Percentiles rank a stretch among this genome's conserved stretches.
phyloP scores from a whole-genome alignment of 1,140 invertebrate species.

The Brachionus sp. region DNA sequence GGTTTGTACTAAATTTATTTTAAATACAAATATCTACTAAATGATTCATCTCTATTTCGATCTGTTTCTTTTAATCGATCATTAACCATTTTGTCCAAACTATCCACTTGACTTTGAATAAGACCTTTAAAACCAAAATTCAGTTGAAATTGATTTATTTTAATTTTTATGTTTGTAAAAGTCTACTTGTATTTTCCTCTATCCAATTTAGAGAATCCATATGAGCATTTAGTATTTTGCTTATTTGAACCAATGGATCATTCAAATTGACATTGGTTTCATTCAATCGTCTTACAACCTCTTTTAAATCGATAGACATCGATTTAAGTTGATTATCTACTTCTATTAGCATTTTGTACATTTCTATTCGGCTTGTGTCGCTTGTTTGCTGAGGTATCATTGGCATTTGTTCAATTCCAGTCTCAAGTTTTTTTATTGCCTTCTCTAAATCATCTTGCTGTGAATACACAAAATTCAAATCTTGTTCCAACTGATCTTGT shows the following conservation, averaged over 20 bases:
- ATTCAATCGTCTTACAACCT: slow-evolving; percentile 38
- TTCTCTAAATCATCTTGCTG: slow-evolving; percentile 89
- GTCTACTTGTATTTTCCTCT: slow-evolving; percentile 64
- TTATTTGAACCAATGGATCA: slow-evolving; percentile 46
- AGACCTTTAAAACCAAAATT: background rate
- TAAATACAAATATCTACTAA: slow-evolving; percentile 28
- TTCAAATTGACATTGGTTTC: slow-evolving; percentile 42
- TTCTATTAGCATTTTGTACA: slow-evolving; percentile 44
- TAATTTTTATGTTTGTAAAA: background rate
- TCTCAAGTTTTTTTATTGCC: slow-evolving; percentile 76
- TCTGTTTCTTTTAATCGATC: slow-evolving; percentile 29
- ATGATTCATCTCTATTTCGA: slow-evolving; percentile 26
- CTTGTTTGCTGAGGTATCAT: slow-evolving; percentile 54
- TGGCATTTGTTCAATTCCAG: slow-evolving; percentile 63
- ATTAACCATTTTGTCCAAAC: slow-evolving; percentile 4
- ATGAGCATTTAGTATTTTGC: slow-evolving; percentile 46
- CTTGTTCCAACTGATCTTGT: slow-evolving; percentile 82
- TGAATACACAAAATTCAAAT: slow-evolving; percentile 85
- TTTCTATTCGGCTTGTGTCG: slow-evolving; percentile 45
- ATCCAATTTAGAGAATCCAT: slow-evolving; percentile 47
- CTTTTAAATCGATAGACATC: slow-evolving; percentile 28
- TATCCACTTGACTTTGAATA: slow-evolving; percentile 26
- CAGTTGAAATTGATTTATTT: background rate
- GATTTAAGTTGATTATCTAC: slow-evolving; percentile 44
- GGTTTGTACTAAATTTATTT: background rate